These are phyloP conservation scores for Corythaeola cristata DNA, from an alignment of 2,113 vertebrate species.

Conservation along the genomic window DNA sequence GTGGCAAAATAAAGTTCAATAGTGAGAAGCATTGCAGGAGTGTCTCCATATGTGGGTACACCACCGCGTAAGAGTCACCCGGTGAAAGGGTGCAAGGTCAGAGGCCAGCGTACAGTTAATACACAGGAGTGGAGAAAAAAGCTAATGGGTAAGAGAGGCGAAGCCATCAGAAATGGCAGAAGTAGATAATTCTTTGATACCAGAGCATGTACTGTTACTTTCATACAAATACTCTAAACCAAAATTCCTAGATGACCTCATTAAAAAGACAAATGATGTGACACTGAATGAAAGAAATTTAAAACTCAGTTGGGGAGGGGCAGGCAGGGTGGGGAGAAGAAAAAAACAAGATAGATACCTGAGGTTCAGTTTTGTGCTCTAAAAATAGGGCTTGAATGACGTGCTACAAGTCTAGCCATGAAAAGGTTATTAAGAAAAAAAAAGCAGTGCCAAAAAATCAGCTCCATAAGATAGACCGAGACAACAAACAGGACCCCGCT, in stretches of 20 bases:
- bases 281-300: background rate
- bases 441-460: conserved; percentile 32
- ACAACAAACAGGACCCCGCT: conserved; percentile 57
- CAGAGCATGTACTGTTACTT: background rate
- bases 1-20: background rate
- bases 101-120: background rate
- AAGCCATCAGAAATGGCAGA: background rate
- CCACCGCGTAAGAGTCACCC: background rate
- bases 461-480: conserved; percentile 21
- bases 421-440: conserved; percentile 12
- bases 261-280: background rate
- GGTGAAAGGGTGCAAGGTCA: background rate
- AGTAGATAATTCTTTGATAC: background rate
- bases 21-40: background rate
- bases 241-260: background rate
- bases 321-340: background rate
- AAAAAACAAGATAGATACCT: background rate
- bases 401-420: background rate
- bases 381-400: background rate
- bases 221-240: background rate
- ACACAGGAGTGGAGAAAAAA: background rate
- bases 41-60: background rate
- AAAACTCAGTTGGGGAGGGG: background rate
- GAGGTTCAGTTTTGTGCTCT: background rate
- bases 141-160: background rate